Base-by-base conservation (phyloP, 2,797 vertebrate species). In the Aphelocoma californica region DNA sequence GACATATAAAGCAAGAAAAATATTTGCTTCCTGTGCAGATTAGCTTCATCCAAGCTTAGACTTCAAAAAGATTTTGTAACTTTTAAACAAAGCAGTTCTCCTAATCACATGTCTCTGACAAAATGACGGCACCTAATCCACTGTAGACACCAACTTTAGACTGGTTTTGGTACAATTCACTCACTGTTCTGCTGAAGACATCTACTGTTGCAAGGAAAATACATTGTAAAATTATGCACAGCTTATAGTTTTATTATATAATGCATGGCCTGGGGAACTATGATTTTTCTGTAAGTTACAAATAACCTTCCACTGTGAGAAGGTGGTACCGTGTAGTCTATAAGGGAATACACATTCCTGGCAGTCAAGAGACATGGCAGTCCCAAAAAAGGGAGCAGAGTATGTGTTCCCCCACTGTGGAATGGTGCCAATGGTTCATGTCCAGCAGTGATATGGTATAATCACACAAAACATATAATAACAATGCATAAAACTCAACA, bases 11-110 rank as follows among this genome's bases (percentile, higher is more conserved):
- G 73, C 79, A 77, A 90, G 71, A 88, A 73, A 89, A 91, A 77
- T 44, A 19, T 81, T 91, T 82, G 51, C 66, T 96, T 96, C 83
- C 79, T 86, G 81, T 44, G 61, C 54, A 86, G 89, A 94, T 92
- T 87, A 93, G 53, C n/a, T 92, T 91, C 81, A 84, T 83, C 89
- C 50, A 93, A 87, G 54, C 56, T 91, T 67, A 66, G 70, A 79
- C 85, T 89, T 97, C 90, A 96, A 90, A 96, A 90, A 86, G 51
- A 54, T 64, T 92, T 84, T 90, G 84, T 36, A 65, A 72, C 29
- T 81, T 91, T 86, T 85, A 96, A 93, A 94, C 83, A 89, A 90
- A 92, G 34, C 29, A 80, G 73, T 91, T 74, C 48, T 67, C 31
- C 58, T 79, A 84, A 88, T 93, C 67, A 36, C 47, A 29, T 28